These are phyloP conservation scores for Typhlichthys eigenmanni DNA, from an alignment of 2,797 vertebrate genomes.

Conservation along the genomic window DNA sequence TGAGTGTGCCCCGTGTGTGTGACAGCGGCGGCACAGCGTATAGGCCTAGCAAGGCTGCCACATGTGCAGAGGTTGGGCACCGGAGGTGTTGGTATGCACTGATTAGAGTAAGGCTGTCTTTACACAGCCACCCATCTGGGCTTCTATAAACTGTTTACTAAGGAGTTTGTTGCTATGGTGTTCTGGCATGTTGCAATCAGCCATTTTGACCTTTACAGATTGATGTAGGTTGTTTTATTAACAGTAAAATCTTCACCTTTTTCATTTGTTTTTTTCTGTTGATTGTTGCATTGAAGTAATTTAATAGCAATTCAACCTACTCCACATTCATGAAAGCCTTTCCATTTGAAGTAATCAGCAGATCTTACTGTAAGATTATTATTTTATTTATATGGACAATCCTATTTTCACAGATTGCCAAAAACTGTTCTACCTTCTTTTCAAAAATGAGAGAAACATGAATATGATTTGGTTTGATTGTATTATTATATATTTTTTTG, in stretches of 20 bases:
- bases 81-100: conserved; percentile 73
- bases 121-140: conserved; percentile 59
- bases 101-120: conserved; percentile 67
- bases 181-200: conserved; percentile 64
- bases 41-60: conserved; percentile 44
- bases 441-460: no score
- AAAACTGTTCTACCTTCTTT: no score
- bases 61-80: conserved; percentile 67
- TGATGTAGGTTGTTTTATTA: conserved; percentile 62
- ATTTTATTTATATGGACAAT: no score
- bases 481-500: no score
- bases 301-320: no score
- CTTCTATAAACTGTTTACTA: conserved; percentile 69
- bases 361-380: no score
- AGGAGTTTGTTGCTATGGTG: conserved; percentile 74
- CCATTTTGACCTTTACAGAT: conserved; percentile 58
- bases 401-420: no score
- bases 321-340: no score
- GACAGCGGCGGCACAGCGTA: conserved; percentile 29
- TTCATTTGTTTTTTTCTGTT: not conserved
- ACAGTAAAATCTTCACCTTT: not conserved
- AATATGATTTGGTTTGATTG: no score
- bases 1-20: not conserved
- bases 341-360: no score
- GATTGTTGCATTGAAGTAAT: not conserved